Base-by-base conservation (phyloP, 2,888 invertebrate species). In the Coleophora deauratella region DNA sequence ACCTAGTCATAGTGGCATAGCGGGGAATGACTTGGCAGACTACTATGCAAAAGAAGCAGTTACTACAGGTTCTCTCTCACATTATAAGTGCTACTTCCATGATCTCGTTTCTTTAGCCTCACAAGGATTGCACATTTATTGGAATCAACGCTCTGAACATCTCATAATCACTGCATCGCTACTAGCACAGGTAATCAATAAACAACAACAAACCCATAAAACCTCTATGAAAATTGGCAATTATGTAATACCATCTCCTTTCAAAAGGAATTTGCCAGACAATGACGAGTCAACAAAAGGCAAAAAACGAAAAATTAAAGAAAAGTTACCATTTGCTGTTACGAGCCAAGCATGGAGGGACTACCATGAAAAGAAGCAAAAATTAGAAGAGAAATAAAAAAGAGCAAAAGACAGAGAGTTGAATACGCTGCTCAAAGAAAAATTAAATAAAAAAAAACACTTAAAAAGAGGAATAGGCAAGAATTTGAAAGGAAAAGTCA, bases 191-290 rank as follows among this genome's bases (percentile, higher is more conserved):
- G 11, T 7, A 7, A 11, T 7, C 11, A 9, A 7, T 11, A n/a
- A 35, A 15, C 10, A n/a, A 21, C 10, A 21, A 11, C n/a, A 10
- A 35, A 2, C 9, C 35, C 35, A 6, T 11, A 9, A 9, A 35
- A n/a, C 33, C 28, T 9, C 32, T 28, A 10, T 11, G 27, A 13
- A 28, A 35, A 9, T 27, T 45, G 50, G 45, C 52, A 54, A 58
- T 55, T 57, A 44, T 51, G 51, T 54, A 45, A 44, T 49, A 45
- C 46, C 42, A 48, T 49, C 46, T 44, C 38, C 15, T 9, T 31
- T 15, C 44, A 54, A 49, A 62, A 52, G 49, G 46, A 50, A 63
- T 67, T 63, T 37, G 8, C 40, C 36, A 10, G 37, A 11, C 27
- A 28, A 33, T 32, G 41, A 41, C 10, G 37, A 37, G n/a, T 11